Conservation (phyloP, 2,113 vertebrate species). For the Antennarius striatus region DNA sequence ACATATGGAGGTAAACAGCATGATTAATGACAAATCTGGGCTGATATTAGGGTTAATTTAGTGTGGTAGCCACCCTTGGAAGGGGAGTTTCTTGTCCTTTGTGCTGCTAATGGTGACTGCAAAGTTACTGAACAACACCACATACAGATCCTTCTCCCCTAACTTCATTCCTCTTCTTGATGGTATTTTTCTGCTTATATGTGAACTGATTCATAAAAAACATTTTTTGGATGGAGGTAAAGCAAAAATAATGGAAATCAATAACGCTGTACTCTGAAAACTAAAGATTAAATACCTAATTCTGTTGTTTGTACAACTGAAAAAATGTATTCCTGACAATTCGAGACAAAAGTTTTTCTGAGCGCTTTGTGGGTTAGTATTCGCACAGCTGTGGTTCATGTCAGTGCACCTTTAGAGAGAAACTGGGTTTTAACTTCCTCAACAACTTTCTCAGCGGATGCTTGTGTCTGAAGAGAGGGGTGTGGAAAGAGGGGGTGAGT, state of each 20-base stretch:
- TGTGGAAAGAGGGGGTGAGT: conserved; percentile 63
- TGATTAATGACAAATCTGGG: conserved; percentile 65
- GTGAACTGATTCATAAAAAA: neutral
- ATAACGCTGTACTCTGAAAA: neutral
- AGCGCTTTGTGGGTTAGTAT: neutral
- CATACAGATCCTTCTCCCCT: neutral
- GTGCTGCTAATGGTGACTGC: conserved; percentile 25
- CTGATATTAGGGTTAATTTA: conserved; percentile 57
- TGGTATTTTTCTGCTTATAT: too few relatives aligned
- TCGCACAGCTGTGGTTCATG: neutral
- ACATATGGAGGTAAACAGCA: conserved; percentile 54
- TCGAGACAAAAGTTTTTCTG: neutral
- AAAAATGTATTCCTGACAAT: neutral
- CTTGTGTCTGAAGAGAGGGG: conserved; percentile 37
- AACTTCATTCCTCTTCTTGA: too few relatives aligned
- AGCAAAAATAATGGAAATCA: conserved; percentile 5
- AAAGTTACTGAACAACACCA: conserved; percentile 22
- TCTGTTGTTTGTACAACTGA: too few relatives aligned
- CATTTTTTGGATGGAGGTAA: neutral
- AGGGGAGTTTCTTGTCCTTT: conserved; percentile 27
- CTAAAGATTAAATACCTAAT: neutral
- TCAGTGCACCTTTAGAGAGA: neutral
- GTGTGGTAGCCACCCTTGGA: conserved; percentile 41
- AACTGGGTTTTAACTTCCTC: conserved; percentile 2
- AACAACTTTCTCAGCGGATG: conserved; percentile 42